These are phyloP conservation scores for Neoscelio sp. DNA, from an alignment of 2,888 invertebrate species.

Conservation along the genomic window DNA sequence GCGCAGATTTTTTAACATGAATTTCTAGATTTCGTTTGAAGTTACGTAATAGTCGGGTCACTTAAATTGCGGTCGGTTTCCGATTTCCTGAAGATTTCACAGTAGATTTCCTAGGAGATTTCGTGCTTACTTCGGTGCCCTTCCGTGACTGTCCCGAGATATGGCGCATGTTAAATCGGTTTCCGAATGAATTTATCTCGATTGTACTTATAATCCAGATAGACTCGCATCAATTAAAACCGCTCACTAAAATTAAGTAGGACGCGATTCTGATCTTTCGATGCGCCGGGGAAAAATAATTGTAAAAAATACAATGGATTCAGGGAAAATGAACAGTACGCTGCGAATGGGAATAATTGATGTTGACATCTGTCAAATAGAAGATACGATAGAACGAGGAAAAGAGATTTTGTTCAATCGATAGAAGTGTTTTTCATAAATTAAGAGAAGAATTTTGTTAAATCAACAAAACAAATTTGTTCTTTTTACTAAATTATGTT, in stretches of 20 bases:
- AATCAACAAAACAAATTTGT: too few species aligned
- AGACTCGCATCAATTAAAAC: conserved; percentile 49
- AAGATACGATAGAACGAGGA: too few species aligned
- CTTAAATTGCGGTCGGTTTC: conserved; percentile 41
- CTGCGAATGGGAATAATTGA: too few species aligned
- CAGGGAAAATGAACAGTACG: too few species aligned
- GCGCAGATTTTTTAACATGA: conserved; percentile 1
- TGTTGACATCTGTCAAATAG: too few species aligned
- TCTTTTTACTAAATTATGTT: too few species aligned
- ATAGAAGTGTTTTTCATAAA: too few species aligned
- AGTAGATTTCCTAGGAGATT: conserved; percentile 23
- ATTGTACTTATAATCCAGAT: conserved; percentile 42
- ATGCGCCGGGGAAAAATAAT: not conserved
- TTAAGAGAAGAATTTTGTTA: too few species aligned
- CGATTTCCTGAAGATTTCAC: conserved; percentile 50
- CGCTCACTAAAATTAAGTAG: conserved; percentile 67
- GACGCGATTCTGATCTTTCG: conserved; percentile 24
- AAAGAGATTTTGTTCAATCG: too few species aligned
- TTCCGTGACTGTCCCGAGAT: conserved; percentile 58
- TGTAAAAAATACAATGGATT: not conserved
- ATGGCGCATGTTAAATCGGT: conserved; percentile 47
- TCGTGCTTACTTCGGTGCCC: conserved; percentile 51
- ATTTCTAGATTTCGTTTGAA: not conserved
- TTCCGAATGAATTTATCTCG: conserved; percentile 59
- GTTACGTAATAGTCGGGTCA: too few species aligned